Conservation (phyloP, 2,113 vertebrate genomes). For the Nycticorax nycticorax region DNA sequence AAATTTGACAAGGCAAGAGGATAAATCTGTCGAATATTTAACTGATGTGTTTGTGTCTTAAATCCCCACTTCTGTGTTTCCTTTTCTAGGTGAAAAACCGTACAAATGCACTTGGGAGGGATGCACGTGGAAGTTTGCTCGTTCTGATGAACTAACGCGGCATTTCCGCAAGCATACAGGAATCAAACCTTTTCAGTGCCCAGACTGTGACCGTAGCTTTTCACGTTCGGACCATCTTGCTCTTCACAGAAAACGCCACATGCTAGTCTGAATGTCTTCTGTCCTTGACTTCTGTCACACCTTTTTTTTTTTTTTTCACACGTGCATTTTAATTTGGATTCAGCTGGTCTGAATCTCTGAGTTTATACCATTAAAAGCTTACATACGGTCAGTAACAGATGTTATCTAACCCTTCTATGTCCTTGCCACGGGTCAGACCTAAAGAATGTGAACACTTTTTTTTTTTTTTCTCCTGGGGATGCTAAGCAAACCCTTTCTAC, state of each 20-base stretch:
- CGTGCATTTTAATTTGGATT: constrained; percentile 77
- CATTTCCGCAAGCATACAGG: constrained; percentile 99
- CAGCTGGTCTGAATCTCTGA: constrained; percentile 83
- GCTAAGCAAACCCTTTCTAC: constrained; percentile 77
- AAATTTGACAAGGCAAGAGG: background rate
- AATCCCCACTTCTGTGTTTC: background rate
- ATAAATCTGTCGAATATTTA: background rate
- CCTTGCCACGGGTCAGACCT: constrained; percentile 84
- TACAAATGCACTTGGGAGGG: constrained; percentile 99
- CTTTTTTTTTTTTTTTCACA: constrained; percentile 46
- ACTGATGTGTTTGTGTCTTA: background rate
- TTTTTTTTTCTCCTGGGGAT: constrained; percentile 48
- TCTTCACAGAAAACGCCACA: constrained; percentile 96
- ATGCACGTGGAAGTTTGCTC: constrained; percentile 99
- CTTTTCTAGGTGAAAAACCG: constrained; percentile 90
- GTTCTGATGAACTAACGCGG: constrained; percentile 96
- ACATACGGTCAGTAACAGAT: constrained; percentile 77
- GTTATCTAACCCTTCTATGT: constrained; percentile 72
- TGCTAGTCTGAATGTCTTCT: constrained; percentile 82
- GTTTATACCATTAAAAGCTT: constrained; percentile 77
- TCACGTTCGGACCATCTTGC: constrained; percentile 97
- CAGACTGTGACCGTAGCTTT: constrained; percentile 98
- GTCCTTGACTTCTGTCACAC: background rate
- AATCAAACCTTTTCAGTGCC: constrained; percentile 97
- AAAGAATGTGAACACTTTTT: constrained; percentile 86